These are phyloP conservation scores for Thamnophis sirtalis DNA, from an alignment of 2,113 vertebrate species.

Conservation along the genomic window DNA sequence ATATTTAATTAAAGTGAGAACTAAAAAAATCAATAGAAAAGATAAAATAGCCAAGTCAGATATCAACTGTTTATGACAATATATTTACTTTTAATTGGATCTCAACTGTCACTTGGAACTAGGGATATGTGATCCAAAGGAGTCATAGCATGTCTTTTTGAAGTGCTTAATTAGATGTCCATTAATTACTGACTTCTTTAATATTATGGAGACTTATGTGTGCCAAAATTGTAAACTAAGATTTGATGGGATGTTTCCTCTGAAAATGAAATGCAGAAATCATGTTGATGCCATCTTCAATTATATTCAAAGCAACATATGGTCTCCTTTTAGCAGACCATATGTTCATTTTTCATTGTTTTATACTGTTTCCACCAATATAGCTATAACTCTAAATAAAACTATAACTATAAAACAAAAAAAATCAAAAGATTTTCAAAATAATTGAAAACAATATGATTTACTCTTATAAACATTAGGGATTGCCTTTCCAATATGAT, in stretches of 20 bases:
- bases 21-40: slow-evolving; percentile 11
- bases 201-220: slow-evolving; percentile 48
- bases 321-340: slow-evolving; percentile 28
- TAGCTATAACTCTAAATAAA: neutral
- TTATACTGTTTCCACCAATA: neutral
- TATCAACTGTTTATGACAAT: slow-evolving; percentile 52
- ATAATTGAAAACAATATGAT: neutral
- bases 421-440: neutral
- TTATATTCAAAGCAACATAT: slow-evolving; percentile 42
- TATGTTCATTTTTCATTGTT: slow-evolving; percentile 13
- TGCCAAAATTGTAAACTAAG: slow-evolving; percentile 53
- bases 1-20: slow-evolving; percentile 55
- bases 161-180: slow-evolving; percentile 72
- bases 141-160: slow-evolving; percentile 61
- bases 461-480: neutral
- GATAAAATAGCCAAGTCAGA: slow-evolving; percentile 34
- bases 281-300: slow-evolving; percentile 50
- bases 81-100: slow-evolving; percentile 67
- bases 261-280: slow-evolving; percentile 55
- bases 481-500: neutral
- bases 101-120: slow-evolving; percentile 53
- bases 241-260: slow-evolving; percentile 47
- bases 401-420: neutral
- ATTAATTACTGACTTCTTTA: slow-evolving; percentile 57
- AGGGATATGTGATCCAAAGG: slow-evolving; percentile 55